Evolutionary conservation across 2,888 invertebrate genomes (phyloP).

Genomic region (Pseudococcus longispinus): DNA sequence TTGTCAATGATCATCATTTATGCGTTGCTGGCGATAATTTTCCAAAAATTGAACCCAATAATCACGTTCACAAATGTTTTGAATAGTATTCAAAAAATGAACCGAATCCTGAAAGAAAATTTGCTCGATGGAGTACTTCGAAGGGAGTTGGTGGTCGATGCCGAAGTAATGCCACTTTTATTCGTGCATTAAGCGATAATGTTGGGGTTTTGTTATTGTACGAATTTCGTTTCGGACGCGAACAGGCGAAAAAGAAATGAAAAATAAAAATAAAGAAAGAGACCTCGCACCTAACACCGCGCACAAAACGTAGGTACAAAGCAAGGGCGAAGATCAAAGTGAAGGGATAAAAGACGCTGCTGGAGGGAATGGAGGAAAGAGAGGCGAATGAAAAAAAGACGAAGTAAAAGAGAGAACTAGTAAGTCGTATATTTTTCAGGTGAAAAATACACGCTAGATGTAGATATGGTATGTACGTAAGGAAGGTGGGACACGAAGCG

Average conservation of each 20-base stretch:
- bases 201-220: background rate
- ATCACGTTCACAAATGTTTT: no score
- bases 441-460: slow-evolving; percentile 14
- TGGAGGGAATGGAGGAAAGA: background rate
- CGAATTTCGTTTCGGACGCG: background rate
- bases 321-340: background rate
- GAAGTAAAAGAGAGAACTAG: background rate
- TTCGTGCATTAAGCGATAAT: background rate
- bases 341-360: background rate
- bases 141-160: no score
- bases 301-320: background rate
- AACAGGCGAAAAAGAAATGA: background rate
- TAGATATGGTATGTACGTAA: background rate
- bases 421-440: slow-evolving; percentile 25
- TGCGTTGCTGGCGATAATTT: no score
- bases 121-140: no score
- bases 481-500: background rate
- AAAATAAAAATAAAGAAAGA: no score
- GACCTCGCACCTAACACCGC: background rate
- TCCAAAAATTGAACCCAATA: no score
- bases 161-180: background rate
- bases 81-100: no score
- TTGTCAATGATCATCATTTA: background rate
- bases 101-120: no score
- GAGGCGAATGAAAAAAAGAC: background rate